Percentiles rank a stretch among this genome's conserved stretches.
phyloP scores from a whole-genome alignment of 64 coral and sea anemone genomes.

The Pocillopora damicornis region DNA sequence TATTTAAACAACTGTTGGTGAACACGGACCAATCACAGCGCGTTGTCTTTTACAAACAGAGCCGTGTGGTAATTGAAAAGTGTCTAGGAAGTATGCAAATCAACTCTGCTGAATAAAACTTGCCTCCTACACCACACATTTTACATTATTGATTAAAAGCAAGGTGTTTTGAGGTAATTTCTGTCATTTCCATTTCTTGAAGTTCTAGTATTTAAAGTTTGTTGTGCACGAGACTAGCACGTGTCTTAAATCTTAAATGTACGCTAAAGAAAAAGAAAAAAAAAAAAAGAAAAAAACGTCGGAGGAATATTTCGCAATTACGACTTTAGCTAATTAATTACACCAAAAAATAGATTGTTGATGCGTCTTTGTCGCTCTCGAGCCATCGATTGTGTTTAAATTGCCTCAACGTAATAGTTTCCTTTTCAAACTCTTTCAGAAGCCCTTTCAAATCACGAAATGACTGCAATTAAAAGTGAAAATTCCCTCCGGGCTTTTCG shows the following conservation, averaged over 20 bases:
- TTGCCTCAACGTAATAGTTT: not conserved
- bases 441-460: not conserved
- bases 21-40: conserved; percentile 43
- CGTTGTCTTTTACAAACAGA: conserved; percentile 8
- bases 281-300: not conserved
- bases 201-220: not conserved
- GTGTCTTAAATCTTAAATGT: not conserved
- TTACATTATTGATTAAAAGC: conserved; percentile 47
- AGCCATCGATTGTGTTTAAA: not conserved
- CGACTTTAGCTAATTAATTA: conserved; percentile 23
- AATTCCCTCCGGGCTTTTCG: not conserved
- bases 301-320: not conserved
- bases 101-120: not conserved
- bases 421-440: not conserved
- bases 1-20: conserved; percentile 68
- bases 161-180: conserved; percentile 12
- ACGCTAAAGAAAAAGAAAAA: not conserved
- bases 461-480: not conserved
- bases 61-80: conserved; percentile 63
- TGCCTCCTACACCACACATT: conserved; percentile 14
- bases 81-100: conserved; percentile 89
- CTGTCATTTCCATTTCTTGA: not conserved
- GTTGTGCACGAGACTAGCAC: too few relatives aligned
- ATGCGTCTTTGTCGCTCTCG: too few relatives aligned
- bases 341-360: not conserved